Base-by-base conservation (phyloP, 30 jellyfish, hydroid and myxozoan genomes). In the Rhopilema esculentum region DNA sequence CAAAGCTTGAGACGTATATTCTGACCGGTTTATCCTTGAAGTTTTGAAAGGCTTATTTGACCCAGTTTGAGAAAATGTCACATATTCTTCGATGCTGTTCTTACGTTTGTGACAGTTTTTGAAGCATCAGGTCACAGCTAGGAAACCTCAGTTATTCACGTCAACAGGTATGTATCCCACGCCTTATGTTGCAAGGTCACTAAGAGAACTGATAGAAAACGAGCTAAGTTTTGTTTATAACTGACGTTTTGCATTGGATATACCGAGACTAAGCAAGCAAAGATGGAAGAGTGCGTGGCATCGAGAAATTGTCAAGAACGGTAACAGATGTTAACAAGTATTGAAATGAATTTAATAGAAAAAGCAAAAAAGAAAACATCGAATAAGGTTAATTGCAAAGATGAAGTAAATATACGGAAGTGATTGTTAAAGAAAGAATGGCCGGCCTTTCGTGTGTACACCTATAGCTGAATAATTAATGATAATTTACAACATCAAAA, bases 401-500 rank as follows among this genome's bases (percentile, higher is more conserved):
- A 27, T 53, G 49, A 73, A 49, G 79, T 78, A 28, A 78, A 78
- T 66, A 78, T 9, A 61, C 65, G 75, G 70, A 29, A 78, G 33
- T 61, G 76, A 78, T 78, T 78, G 51, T 78, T 75, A 26, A 24
- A 23, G 65, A 28, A 78, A 62, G 24, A 64, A 61, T 78, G 62
- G 77, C 24, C 25, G 66, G 40, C 31, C 63, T 53, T 61, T 27
- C 67, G 32, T 78, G 67, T 32, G 65, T 51, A 67, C 29, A 53
- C 92, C 92, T 85, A 77, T 79, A 50, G 63, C 31, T 84, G 24
- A 84, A 84, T 84, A 70, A 30, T 84, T 84, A 66, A 84, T 72
- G 81, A 26, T 27, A 66, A 28, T 76, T 78, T 15, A 33, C 30
- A 78, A 78, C 18, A 27, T 78, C 23, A 28, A 32, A 16, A 24